Base-by-base conservation (phyloP, 2,797 vertebrate species). In the Danio choprae region DNA sequence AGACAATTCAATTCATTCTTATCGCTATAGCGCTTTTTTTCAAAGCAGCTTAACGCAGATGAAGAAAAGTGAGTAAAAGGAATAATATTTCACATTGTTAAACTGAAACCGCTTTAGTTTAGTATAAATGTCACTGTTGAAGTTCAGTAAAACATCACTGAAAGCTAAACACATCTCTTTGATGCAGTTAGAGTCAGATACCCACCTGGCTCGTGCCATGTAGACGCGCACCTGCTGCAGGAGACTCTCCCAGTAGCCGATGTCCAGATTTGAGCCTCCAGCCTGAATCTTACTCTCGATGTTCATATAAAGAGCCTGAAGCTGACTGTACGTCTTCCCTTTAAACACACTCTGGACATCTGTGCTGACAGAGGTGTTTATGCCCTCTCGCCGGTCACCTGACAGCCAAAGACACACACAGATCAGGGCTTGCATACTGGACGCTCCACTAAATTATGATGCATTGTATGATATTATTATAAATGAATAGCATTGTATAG, bases 231-330 rank as follows among this genome's bases (percentile, higher is more conserved):
- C 95, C 88, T 99, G 97, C 90, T 99, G 97, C 84, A 99, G 88
- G 18, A 99, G 90, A 84, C 96, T 98, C 90, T 99, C 98, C 98
- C 98, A 99, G 92, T 99, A 99, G 1, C 98, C 97, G 0, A 99
- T 96, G 81, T 99, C 98, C 2, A 99, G 94, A 85, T 97, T 99
- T 87, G 97, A 96, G 44, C 98, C 97, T 0, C 98, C 97, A 0
- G 94, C 95, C 0, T 90, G 92, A 82, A 99, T 98, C 91, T 98
- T 98, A 62, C 90, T 88, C 92, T 99, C 97, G 0, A 99, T 99
- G 87, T 97, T 97, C 73, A 96, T 93, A 89, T 97, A 96, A 81
- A 99, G 92, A 0, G 95, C 97, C 80, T 98, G 97, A 81, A 99
- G 89, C 92, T 99, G 98, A 88, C 94, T 96, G 92, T 98, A 99